phyloP scores from a whole-genome alignment of 2,113 vertebrate genomes.

The Bostrychus sinensis region DNA sequence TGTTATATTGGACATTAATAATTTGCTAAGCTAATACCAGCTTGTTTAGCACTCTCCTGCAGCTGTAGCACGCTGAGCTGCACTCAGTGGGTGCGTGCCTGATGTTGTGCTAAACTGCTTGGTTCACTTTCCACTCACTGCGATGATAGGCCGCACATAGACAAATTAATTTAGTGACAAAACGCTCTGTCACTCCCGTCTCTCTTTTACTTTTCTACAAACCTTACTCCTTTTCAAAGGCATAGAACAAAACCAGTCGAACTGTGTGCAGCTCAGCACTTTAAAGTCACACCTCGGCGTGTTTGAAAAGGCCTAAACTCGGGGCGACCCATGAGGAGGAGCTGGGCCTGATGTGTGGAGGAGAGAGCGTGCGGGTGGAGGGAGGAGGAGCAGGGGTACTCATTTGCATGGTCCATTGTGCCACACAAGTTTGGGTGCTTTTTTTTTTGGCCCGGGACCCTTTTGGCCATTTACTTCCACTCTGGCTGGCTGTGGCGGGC shows the following conservation, averaged over 20 bases:
- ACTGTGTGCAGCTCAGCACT: constrained; percentile 73
- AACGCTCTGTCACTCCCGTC: constrained; percentile 74
- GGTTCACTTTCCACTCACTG: background rate
- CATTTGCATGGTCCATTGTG: constrained; percentile 87
- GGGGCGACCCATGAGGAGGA: constrained; percentile 75
- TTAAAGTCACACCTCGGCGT: constrained; percentile 79
- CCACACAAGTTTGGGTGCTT: constrained; percentile 86
- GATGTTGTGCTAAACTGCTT: background rate
- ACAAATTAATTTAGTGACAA: constrained; percentile 55
- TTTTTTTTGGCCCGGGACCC: constrained; percentile 79
- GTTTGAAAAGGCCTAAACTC: constrained; percentile 80
- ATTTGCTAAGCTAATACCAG: too few relatives aligned
- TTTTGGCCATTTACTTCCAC: constrained; percentile 87
- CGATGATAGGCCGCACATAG: background rate
- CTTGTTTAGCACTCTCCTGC: too few relatives aligned
- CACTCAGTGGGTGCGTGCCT: background rate
- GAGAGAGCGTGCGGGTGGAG: constrained; percentile 51
- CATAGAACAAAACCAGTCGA: constrained; percentile 48
- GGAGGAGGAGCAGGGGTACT: constrained; percentile 68
- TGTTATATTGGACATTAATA: too few relatives aligned
- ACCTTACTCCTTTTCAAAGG: constrained; percentile 61
- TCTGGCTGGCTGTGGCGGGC: constrained; percentile 85
- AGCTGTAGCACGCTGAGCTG: background rate
- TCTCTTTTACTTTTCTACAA: constrained; percentile 62
- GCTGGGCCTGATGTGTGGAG: constrained; percentile 57